These are phyloP conservation scores for Drosophila mimetica DNA, from an alignment of 2,888 invertebrate genomes.

Conservation along the genomic window DNA sequence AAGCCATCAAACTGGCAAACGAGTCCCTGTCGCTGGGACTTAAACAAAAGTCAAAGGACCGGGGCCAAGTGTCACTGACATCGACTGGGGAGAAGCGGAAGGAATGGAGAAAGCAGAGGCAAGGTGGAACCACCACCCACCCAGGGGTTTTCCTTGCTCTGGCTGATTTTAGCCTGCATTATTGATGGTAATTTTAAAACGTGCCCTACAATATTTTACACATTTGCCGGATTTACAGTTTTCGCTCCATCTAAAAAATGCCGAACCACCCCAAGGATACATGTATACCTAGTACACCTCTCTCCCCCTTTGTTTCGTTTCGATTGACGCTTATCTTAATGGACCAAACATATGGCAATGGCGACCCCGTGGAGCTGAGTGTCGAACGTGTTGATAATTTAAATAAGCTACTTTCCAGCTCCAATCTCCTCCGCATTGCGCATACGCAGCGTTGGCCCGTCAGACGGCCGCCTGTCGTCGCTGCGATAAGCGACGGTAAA, in stretches of 20 bases:
- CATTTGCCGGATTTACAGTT: conserved; percentile 79
- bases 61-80: conserved; percentile 67
- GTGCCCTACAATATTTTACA: conserved; percentile 79
- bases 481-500: conserved; percentile 73
- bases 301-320: conserved; percentile 55
- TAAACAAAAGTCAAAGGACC: conserved; percentile 63
- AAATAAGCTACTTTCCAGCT: conserved; percentile 75
- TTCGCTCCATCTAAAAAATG: conserved; percentile 43
- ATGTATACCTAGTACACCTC: neutral
- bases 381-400: conserved; percentile 79
- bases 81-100: conserved; percentile 21
- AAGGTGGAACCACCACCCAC: conserved; percentile 28
- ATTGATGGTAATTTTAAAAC: conserved; percentile 81
- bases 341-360: conserved; percentile 76
- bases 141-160: conserved; percentile 9
- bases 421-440: conserved; percentile 61
- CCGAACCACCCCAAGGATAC: conserved; percentile 9
- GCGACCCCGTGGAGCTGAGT: conserved; percentile 21
- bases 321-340: conserved; percentile 80
- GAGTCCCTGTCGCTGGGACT: conserved; percentile 43
- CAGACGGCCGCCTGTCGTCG: conserved; percentile 59
- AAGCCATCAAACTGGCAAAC: conserved; percentile 76
- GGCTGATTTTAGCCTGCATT: conserved; percentile 57
- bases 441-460: conserved; percentile 68
- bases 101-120: neutral